Percentiles rank a stretch among this genome's conserved stretches.
Conservation (phyloP, 1,140 invertebrate species). For the Globodera rostochiensis region DNA sequence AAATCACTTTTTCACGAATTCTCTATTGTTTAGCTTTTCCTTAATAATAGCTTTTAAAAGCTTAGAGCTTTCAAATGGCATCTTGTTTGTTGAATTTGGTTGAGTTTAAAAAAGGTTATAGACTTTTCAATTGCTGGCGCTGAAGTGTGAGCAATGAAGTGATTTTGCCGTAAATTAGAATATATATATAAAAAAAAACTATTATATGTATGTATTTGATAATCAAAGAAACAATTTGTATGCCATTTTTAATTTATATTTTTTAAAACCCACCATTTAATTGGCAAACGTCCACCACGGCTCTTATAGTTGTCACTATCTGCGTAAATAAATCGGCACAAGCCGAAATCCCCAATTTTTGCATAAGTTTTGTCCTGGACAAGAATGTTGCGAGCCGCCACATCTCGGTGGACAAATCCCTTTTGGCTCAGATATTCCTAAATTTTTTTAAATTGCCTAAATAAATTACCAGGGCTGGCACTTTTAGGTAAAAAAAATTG, state of each 20-base stretch:
- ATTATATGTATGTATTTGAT: neutral
- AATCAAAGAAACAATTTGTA: no score
- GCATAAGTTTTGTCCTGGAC: constrained; percentile 66
- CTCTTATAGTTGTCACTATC: constrained; percentile 68
- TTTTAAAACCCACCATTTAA: constrained; percentile 66
- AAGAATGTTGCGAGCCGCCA: constrained; percentile 68
- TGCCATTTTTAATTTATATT: no score
- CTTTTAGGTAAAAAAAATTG: no score
- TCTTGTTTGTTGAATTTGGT: no score
- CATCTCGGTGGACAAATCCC: constrained; percentile 68
- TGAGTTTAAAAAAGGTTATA: no score
- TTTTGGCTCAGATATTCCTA: constrained; percentile 68
- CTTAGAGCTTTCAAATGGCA: no score
- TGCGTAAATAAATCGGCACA: constrained; percentile 68
- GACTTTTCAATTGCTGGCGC: no score
- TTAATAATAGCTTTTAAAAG: no score
- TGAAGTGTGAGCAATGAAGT: no score
- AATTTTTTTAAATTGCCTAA: constrained; percentile 2
- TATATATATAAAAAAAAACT: neutral
- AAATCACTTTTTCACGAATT: neutral
- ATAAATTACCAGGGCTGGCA: no score
- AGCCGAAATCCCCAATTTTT: constrained; percentile 68
- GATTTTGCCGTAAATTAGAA: no score
- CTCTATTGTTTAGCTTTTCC: no score
- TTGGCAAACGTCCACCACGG: constrained; percentile 66